Evolutionary conservation across 2,797 vertebrate species (phyloP), one percentile per base, ranked within the genome.

Genomic region (Urocyon cinereoargenteus): DNA sequence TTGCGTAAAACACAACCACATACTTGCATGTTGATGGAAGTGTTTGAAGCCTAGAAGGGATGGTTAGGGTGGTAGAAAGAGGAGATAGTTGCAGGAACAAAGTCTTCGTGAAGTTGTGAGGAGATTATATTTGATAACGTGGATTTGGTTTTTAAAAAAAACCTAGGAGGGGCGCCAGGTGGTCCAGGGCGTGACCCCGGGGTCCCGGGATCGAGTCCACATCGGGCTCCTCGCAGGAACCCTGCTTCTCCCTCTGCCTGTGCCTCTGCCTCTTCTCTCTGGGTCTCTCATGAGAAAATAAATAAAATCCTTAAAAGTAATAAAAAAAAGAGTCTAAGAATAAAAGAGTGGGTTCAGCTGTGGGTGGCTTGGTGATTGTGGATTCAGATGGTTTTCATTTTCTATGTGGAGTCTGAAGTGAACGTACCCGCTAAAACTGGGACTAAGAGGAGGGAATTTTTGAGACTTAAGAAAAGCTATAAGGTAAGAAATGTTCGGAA

Each of bases 381-480:
- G 21, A 86, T 88, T 93, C 81, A 86, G 21, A 85, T 66, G 26
- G 18, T 22, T 90, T 89, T 95, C 36, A 84, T 89, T 97, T 93
- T 87, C 21, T 82, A 18, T 57, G 10, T 90, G 68, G 96, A 94
- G 31, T 49, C 53, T 72, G 49, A 84, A 70, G 31, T 77, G 40
- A 96, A 72, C 87, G 95, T 91, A 77, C 13, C 21, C 70, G 19
- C 51, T 86, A 18, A 86, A 94, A 70, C 81, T 55, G 85, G 49
- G 18, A n/a, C 15, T 34, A 64, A 92, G 62, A 87, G 24, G 8
- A 90, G 78, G 24, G 13, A 21, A 16, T 36, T 97, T 82, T 75
- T 13, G 36, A 72, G 59, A 85, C 55, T 92, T 90, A 83, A 22
- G 45, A 59, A 97, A 86, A 88, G 10, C 75, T 31, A 49, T 19